Percentiles rank a stretch among this genome's conserved stretches.
Evolutionary conservation across 2,797 vertebrate genomes (phyloP).

Genomic region (Pseudomugil gertrudae): DNA sequence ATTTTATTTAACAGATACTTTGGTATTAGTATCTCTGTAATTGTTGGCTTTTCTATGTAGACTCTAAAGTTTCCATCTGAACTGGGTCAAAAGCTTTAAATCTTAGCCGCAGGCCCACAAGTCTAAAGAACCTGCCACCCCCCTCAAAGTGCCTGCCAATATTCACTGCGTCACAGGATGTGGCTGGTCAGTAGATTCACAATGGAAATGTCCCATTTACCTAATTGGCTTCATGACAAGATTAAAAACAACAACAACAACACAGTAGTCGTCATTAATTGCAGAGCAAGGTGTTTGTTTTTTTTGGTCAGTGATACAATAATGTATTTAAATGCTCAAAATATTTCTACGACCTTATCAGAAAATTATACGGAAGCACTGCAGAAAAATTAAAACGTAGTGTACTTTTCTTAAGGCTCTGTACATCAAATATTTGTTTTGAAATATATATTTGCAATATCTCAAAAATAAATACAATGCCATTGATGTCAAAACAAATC

Average conservation of each 20-base stretch:
- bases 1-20: neutral
- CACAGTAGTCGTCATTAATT: neutral
- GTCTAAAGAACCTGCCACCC: neutral
- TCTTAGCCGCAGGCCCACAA: neutral
- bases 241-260: neutral
- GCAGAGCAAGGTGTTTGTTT: neutral
- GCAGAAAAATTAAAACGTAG: too few species aligned
- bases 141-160: neutral
- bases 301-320: neutral
- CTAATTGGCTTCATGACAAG: conserved; percentile 35
- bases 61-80: neutral
- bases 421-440: too few species aligned
- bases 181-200: neutral
- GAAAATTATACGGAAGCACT: neutral
- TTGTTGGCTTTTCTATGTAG: neutral
- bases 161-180: neutral
- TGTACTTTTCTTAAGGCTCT: too few species aligned
- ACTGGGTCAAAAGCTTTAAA: conserved; percentile 15
- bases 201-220: conserved; percentile 27
- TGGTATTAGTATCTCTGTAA: neutral
- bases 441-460: too few species aligned
- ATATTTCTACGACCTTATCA: neutral
- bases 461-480: too few species aligned
- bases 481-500: too few species aligned
- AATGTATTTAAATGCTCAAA: neutral